phyloP scores from a whole-genome alignment of 2,113 vertebrate genomes.

The Proterorhinus semilunaris region DNA sequence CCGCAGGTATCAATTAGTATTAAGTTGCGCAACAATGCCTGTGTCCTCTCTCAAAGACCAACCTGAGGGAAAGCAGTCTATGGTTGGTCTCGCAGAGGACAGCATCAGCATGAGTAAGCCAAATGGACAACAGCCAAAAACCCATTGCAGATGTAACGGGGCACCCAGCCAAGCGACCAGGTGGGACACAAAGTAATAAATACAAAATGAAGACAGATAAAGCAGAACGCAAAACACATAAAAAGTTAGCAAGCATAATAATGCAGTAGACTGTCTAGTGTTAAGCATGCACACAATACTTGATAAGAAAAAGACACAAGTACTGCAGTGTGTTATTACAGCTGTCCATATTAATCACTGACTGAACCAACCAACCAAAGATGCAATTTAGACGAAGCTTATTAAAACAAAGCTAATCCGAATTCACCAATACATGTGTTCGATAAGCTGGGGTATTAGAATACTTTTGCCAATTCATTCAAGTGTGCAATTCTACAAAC shows the following conservation, averaged over 20 bases:
- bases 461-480: neutral
- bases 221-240: conserved; percentile 51
- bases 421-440: neutral
- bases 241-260: conserved; percentile 53
- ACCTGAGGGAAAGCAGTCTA: conserved; percentile 78
- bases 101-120: conserved; percentile 66
- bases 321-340: conserved; percentile 3
- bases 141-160: conserved; percentile 71
- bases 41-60: conserved; percentile 56
- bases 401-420: neutral
- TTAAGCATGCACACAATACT: conserved; percentile 39
- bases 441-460: neutral
- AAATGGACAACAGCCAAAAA: conserved; percentile 67
- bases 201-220: conserved; percentile 66
- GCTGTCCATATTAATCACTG: conserved; percentile 42
- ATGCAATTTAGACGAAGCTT: neutral
- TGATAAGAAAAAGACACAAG: conserved; percentile 19
- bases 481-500: neutral
- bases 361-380: conserved; percentile 13
- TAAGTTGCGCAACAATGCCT: conserved; percentile 34
- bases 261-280: conserved; percentile 30
- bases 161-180: conserved; percentile 69
- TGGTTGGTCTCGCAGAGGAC: conserved; percentile 49
- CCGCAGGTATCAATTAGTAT: conserved; percentile 3
- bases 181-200: conserved; percentile 64